Base-by-base conservation (phyloP, 2,888 invertebrate species). In the Eupsilia transversa region DNA sequence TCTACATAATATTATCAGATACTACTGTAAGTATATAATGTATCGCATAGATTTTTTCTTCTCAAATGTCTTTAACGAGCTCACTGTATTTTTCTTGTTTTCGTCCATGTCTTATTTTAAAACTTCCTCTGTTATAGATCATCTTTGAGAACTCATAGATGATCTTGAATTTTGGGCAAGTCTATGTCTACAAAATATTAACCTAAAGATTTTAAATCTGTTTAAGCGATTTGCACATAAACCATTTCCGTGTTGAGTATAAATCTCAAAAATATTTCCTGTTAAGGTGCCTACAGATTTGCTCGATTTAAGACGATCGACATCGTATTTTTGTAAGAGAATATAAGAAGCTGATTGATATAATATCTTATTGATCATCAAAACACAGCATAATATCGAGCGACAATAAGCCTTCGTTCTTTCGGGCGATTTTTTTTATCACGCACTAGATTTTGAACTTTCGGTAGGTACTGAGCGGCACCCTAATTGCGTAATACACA, bases 151-250 rank as follows among this genome's bases (percentile, higher is more conserved):
- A 56, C 20, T 38, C 23, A 27, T 35, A 52, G 23, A 38, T 38
- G 43, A 46, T 46, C 20, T 46, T 46, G 38, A 41, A 17, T 17
- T 30, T 61, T 43, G 35, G 23, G 27, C 27, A 5, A 30, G 10
- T 20, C 54, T 27, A 33, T 23, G 6, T 38, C 38, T 49, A n/a
- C 23, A n/a, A 57, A 72, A 70, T 71, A 57, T 69, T 27, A 35
- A 17, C 14, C 23, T 64, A 38, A 46, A 63, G 1, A 57, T 54
- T 30, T 30, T 38, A 38, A 73, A 49, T 52, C 49, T 41, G 12
- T 49, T 30, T 12, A 3, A 63, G 30, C 10, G 27, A 46, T 59
- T 73, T 35, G 38, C 20, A 14, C 30, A n/a, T 30, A 38, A 46
- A 43, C 17, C 20, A 57, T 74, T 56, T 57, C 38, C 43, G 30